Percentiles rank a stretch among this genome's conserved stretches.
Conservation (phyloP, 2,797 vertebrate genomes). For the Phrynocephalus vlangalii region DNA sequence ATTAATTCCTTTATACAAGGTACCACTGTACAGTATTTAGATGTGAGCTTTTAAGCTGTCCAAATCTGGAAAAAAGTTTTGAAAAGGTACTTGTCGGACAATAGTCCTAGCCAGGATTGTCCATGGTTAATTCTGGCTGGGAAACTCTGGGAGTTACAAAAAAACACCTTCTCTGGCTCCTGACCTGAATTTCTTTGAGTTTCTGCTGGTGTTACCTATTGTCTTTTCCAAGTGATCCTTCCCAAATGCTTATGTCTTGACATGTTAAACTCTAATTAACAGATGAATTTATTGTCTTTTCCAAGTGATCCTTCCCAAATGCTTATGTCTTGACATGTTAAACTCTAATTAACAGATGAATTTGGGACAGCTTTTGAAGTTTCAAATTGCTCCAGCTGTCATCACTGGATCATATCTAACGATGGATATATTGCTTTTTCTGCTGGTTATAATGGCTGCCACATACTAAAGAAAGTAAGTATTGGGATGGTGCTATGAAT, state of each 20-base stretch:
- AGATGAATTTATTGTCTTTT: constrained; percentile 58
- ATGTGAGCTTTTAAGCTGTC: no score
- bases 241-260: no score
- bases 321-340: not conserved
- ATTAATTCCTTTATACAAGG: no score
- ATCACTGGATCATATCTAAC: constrained; percentile 65
- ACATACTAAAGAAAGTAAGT: constrained; percentile 67
- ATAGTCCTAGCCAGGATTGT: not conserved
- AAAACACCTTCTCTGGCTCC: not conserved
- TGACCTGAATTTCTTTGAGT: not conserved
- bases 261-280: not conserved
- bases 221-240: not conserved
- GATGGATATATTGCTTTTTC: constrained; percentile 33
- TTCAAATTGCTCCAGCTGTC: constrained; percentile 76
- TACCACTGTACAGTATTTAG: no score
- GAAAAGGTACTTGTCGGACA: not conserved
- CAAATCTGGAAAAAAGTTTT: not conserved
- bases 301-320: not conserved
- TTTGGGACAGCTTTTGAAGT: constrained; percentile 69
- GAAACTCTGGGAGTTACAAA: no score
- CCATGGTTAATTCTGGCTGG: not conserved
- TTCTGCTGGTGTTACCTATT: not conserved
- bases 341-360: constrained; percentile 55
- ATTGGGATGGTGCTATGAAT: not conserved
- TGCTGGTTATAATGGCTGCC: constrained; percentile 69